Evolutionary conservation across 2,888 invertebrate species (phyloP), one percentile per base, ranked within the genome.

Genomic region (Tubulanus polymorphus): DNA sequence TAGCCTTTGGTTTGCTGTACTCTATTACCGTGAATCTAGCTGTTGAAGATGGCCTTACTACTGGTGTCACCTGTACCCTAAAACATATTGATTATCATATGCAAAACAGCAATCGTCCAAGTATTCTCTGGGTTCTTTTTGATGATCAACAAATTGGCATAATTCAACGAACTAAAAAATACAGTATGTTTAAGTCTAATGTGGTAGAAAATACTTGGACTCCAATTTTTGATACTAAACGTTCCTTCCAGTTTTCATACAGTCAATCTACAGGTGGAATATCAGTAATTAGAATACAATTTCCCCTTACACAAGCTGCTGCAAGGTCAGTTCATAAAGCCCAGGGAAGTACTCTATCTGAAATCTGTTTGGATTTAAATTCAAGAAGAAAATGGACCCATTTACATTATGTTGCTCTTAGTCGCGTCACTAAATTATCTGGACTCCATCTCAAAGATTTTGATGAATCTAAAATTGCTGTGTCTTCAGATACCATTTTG

Each of bases 351-450:
- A 63, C 63, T 6, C 23, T 64, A 20, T 53, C 58, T 25, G 37
- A 32, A 23, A 56, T 55, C 48, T 60, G 61, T 18, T 5, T 63
- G 37, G 53, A 64, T 56, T 60, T 63, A 51, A 57, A 55, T 8
- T 41, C 41, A n/a, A 29, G 20, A 2, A 54, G 56, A 47, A 57
- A 54, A 57, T 53, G 29, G 29, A 51, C 53, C 12, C 64, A 63
- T 47, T 54, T 61, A n/a, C 63, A 64, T 51, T 64, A 64, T 60
- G 60, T 62, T 52, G 62, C 54, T 12, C 35, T 63, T n/a, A 60
- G 63, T 35, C 50, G 63, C 27, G 61, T 63, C 1, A 37, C 41
- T 20, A 57, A 27, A 18, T n/a, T 63, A 27, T 46, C 50, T 15
- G 51, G 49, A 3, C 41, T 62, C 12, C 30, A 55, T 41, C 57